These are phyloP conservation scores for Eptesicus fuscus DNA, from an alignment of 2,113 vertebrate genomes.

Conservation along the genomic window DNA sequence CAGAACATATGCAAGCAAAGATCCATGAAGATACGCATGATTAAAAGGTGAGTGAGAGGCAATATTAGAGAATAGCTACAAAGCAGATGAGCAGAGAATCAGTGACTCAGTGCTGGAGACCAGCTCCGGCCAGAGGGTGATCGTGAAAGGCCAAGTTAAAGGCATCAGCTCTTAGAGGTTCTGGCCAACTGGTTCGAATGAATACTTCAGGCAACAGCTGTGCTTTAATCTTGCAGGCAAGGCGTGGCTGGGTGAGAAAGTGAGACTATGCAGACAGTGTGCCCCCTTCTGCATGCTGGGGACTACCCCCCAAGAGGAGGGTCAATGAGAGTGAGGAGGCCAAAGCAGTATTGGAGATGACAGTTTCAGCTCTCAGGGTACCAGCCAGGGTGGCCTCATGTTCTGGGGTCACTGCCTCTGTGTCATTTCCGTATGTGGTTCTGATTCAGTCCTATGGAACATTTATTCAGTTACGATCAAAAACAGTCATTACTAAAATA, in stretches of 20 bases:
- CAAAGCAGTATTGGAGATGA: not conserved
- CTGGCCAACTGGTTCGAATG: not conserved
- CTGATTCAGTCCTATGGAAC: constrained; percentile 5
- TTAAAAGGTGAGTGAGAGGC: not conserved
- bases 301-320: no score
- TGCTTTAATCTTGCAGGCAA: not conserved
- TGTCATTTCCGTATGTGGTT: not conserved
- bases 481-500: not conserved
- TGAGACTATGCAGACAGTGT: not conserved
- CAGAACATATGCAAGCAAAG: not conserved
- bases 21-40: not conserved
- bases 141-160: not conserved
- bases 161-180: not conserved
- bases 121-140: not conserved
- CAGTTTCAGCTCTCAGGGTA: not conserved
- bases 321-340: not conserved
- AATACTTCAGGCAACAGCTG: not conserved
- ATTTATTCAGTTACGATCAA: not conserved
- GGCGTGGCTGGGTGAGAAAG: not conserved
- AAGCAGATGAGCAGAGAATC: not conserved
- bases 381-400: not conserved
- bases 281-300: not conserved
- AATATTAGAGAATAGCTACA: no score
- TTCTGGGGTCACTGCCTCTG: not conserved
- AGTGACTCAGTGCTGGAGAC: not conserved